These are phyloP conservation scores for Linyphia triangularis DNA, from an alignment of 2,888 invertebrate genomes.

Conservation along the genomic window DNA sequence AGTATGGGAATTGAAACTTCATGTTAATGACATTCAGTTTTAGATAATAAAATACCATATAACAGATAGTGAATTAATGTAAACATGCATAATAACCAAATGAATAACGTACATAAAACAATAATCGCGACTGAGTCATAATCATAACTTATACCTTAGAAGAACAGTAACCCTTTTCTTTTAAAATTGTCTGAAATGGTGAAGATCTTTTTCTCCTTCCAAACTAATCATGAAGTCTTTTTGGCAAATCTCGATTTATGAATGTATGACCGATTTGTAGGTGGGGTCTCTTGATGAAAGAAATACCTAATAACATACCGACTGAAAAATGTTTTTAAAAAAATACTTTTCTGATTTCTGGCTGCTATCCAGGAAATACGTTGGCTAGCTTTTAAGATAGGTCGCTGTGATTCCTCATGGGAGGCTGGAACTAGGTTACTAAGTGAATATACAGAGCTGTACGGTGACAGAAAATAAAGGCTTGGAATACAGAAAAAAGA, in stretches of 20 bases:
- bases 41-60: too few species aligned
- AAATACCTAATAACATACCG: conserved; percentile 33
- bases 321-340: conserved; percentile 44
- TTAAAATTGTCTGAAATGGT: too few species aligned
- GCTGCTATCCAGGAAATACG: conserved; percentile 31
- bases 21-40: too few species aligned
- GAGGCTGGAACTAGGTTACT: conserved; percentile 57
- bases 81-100: too few species aligned
- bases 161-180: too few species aligned
- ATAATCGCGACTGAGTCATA: too few species aligned
- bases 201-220: too few species aligned
- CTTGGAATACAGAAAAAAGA: conserved; percentile 7
- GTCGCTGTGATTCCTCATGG: conserved; percentile 42
- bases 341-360: conserved; percentile 39
- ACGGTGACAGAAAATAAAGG: conserved; percentile 16
- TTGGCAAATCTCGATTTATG: neutral
- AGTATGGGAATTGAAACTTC: too few species aligned
- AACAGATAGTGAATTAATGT: too few species aligned
- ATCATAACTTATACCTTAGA: too few species aligned
- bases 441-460: conserved; percentile 14
- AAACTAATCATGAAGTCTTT: too few species aligned
- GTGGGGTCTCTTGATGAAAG: neutral
- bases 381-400: conserved; percentile 1
- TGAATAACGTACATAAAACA: too few species aligned
- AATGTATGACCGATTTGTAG: conserved; percentile 6